A percentile compares a stretch with the other conserved stretches of the same genome.
These are phyloP conservation scores for Papilio machaon DNA, from an alignment of 1,140 invertebrate species.

Conservation along the genomic window DNA sequence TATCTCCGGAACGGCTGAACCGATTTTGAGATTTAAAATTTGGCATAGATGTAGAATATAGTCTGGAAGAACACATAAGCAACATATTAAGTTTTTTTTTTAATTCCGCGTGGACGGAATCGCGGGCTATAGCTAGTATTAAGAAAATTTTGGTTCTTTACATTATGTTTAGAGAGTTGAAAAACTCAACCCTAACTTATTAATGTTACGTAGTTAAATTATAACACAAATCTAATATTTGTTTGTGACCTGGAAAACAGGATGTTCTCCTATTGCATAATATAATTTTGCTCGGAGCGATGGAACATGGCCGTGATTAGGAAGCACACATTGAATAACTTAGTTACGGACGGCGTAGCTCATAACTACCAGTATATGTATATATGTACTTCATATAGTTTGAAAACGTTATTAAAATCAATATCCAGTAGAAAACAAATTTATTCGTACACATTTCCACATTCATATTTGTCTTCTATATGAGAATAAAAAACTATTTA, in stretches of 20 bases:
- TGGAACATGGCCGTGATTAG: constrained; percentile 1
- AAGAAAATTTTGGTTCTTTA: not conserved
- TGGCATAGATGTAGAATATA: too few species aligned
- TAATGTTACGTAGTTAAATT: not conserved
- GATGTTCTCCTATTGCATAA: not conserved
- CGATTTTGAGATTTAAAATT: too few species aligned
- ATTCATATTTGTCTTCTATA: not conserved
- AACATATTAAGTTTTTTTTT: too few species aligned
- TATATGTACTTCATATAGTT: not conserved
- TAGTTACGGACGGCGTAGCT: not conserved
- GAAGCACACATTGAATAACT: constrained; percentile 7
- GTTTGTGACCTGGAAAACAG: constrained; percentile 1
- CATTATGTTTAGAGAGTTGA: not conserved
- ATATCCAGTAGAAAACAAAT: not conserved
- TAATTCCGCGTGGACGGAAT: too few species aligned
- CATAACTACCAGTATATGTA: not conserved
- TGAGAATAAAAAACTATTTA: too few species aligned
- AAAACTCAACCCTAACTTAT: not conserved
- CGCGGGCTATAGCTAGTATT: not conserved
- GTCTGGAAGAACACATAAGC: too few species aligned
- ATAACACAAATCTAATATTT: not conserved
- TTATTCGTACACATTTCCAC: not conserved
- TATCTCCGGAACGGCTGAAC: too few species aligned
- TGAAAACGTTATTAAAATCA: not conserved
- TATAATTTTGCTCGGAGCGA: constrained; percentile 11